These are phyloP conservation scores for Ceratina calcarata DNA, from an alignment of 1,140 invertebrate species.

Conservation along the genomic window DNA sequence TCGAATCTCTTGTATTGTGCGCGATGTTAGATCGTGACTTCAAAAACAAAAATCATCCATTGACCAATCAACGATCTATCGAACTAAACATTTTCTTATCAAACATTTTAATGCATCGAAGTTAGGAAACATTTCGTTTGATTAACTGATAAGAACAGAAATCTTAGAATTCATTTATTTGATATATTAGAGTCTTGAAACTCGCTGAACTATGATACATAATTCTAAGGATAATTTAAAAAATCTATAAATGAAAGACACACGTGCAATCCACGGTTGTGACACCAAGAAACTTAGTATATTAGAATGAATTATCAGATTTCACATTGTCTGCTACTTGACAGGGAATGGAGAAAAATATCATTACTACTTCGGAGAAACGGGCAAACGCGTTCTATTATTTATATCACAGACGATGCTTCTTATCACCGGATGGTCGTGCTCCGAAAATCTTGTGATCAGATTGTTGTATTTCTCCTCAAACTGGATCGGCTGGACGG, in stretches of 20 bases:
- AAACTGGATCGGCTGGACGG: not conserved
- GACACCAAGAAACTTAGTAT: too few relatives aligned
- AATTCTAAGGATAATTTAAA: not conserved
- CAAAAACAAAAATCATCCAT: too few relatives aligned
- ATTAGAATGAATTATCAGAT: too few relatives aligned
- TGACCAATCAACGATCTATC: not conserved
- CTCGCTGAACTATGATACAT: too few relatives aligned
- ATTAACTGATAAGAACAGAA: not conserved
- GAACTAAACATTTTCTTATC: not conserved
- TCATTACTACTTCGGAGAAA: too few relatives aligned
- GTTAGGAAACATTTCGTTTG: too few relatives aligned
- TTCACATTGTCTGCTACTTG: too few relatives aligned
- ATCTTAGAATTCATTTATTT: not conserved
- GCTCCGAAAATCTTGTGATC: slow-evolving; percentile 35
- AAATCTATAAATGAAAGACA: too few relatives aligned
- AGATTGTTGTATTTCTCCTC: slow-evolving; percentile 27
- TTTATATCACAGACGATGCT: slow-evolving; percentile 8
- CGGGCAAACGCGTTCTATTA: not conserved
- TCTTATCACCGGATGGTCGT: slow-evolving; percentile 38
- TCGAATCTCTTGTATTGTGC: not conserved
- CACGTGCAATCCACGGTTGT: too few relatives aligned
- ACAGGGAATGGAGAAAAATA: slow-evolving; percentile 5
- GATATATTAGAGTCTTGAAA: too few relatives aligned
- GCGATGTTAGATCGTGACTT: too few relatives aligned
- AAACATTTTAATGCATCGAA: too few relatives aligned